Evolutionary conservation across 2,113 vertebrate species (phyloP).

Genomic region (Spea bombifrons): DNA sequence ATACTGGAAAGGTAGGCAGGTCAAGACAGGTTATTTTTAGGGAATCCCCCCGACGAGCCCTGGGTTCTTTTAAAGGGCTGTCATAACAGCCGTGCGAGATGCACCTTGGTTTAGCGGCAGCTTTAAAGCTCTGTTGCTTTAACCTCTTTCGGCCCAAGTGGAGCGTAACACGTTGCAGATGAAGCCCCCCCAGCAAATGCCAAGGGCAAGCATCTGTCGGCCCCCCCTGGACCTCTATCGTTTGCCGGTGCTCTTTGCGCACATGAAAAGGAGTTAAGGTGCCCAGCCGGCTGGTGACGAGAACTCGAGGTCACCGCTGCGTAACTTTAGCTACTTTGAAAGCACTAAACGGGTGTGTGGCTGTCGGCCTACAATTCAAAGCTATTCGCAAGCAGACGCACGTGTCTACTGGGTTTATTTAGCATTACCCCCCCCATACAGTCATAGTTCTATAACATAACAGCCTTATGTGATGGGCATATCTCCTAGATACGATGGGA

Average conservation of each 20-base stretch:
- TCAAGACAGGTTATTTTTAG: constrained; percentile 7
- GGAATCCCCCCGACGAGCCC: not conserved
- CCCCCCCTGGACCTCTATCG: constrained; percentile 37
- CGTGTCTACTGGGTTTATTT: not conserved
- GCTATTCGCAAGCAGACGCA: not conserved
- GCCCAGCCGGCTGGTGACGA: constrained; percentile 25
- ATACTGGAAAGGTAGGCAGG: not conserved
- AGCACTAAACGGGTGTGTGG: constrained; percentile 5
- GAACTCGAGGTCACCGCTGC: not conserved
- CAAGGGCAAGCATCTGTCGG: constrained; percentile 21
- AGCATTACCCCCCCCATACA: not conserved
- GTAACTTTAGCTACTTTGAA: constrained; percentile 12
- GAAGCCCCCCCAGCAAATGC: not conserved
- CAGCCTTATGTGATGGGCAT: too few relatives aligned
- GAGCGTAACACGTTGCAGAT: not conserved
- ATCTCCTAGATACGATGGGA: too few relatives aligned
- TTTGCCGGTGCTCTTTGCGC: constrained; percentile 42
- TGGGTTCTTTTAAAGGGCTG: not conserved
- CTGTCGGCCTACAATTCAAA: constrained; percentile 12
- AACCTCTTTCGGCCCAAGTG: constrained; percentile 36
- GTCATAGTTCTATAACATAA: too few relatives aligned
- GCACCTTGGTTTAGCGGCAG: constrained; percentile 16
- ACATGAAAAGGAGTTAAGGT: constrained; percentile 8
- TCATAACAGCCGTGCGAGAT: not conserved
- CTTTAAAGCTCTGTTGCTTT: constrained; percentile 47